phyloP scores from a whole-genome alignment of 2,888 invertebrate species.

The Xestia c-nigrum region DNA sequence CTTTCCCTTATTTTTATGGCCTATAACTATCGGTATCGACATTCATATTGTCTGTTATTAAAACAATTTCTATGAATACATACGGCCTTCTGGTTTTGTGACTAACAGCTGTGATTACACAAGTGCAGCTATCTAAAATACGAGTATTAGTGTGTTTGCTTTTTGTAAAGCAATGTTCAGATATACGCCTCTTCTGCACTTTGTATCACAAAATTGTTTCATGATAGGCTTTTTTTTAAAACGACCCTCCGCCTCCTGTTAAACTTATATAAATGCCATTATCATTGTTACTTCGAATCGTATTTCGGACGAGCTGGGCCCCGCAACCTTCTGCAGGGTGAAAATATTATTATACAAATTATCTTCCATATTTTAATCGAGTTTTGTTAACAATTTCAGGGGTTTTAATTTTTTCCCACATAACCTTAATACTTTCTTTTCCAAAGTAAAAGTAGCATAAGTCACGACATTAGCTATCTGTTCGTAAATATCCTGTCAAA shows the following conservation, averaged over 20 bases:
- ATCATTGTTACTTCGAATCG: background rate
- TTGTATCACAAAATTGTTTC: background rate
- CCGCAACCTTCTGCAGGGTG: too few relatives aligned
- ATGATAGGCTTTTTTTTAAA: background rate
- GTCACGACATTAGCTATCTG: too few relatives aligned
- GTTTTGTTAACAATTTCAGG: too few relatives aligned
- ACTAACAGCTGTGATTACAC: constrained; percentile 11
- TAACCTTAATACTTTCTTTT: too few relatives aligned
- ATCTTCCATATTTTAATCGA: too few relatives aligned
- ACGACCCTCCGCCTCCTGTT: background rate
- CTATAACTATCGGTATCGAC: constrained; percentile 9
- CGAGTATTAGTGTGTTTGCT: background rate
- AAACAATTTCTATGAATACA: constrained; percentile 15
- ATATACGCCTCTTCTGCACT: background rate
- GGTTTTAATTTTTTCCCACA: too few relatives aligned
- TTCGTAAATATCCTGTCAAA: too few relatives aligned
- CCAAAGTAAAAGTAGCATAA: too few relatives aligned
- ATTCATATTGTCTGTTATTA: background rate
- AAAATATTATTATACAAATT: too few relatives aligned
- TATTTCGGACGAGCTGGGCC: background rate
- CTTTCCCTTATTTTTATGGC: constrained; percentile 18
- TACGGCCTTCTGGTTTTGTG: constrained; percentile 8
- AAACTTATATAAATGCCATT: background rate
- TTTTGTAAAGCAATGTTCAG: constrained; percentile 6
- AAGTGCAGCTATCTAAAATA: background rate